Evolutionary conservation across 2,797 vertebrate genomes (phyloP).

Genomic region (Triplophysa yarkandensis): DNA sequence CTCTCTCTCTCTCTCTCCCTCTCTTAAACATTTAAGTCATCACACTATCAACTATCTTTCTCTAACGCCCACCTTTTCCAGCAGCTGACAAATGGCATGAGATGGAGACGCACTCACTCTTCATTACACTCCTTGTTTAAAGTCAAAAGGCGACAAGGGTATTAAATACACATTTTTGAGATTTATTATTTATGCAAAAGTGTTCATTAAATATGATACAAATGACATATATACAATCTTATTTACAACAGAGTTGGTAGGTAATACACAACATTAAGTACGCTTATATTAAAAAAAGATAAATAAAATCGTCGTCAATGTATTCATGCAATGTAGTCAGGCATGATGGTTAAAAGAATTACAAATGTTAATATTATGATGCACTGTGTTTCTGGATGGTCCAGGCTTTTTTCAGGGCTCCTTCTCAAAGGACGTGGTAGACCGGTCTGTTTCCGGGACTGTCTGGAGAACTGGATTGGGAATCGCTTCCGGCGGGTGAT

Average conservation of each 20-base stretch:
- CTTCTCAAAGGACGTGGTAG: conserved; percentile 90
- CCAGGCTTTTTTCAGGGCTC: background rate
- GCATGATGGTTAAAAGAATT: background rate
- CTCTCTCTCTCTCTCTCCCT: conserved; percentile 30
- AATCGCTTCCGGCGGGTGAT: conserved; percentile 79
- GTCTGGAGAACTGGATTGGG: conserved; percentile 84
- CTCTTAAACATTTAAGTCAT: conserved; percentile 38
- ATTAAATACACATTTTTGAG: conserved; percentile 67
- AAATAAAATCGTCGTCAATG: conserved; percentile 22
- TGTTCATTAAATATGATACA: conserved; percentile 67
- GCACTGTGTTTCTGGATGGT: background rate
- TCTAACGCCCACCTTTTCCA: conserved; percentile 14
- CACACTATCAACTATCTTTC: conserved; percentile 41
- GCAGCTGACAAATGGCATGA: conserved; percentile 50
- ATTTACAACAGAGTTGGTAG: conserved; percentile 66
- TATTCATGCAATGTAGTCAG: background rate
- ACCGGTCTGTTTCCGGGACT: conserved; percentile 80
- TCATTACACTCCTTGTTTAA: conserved; percentile 62
- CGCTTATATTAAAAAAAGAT: conserved; percentile 3
- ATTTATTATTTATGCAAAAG: conserved; percentile 56
- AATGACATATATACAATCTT: conserved; percentile 78
- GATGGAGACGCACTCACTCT: too few species aligned
- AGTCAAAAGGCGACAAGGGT: conserved; percentile 49
- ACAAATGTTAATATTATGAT: background rate
- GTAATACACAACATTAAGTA: conserved; percentile 20